Evolutionary conservation across 2,113 vertebrate species (phyloP), one percentile per base, ranked within the genome.

Genomic region (Chaetorhynchus papuensis): DNA sequence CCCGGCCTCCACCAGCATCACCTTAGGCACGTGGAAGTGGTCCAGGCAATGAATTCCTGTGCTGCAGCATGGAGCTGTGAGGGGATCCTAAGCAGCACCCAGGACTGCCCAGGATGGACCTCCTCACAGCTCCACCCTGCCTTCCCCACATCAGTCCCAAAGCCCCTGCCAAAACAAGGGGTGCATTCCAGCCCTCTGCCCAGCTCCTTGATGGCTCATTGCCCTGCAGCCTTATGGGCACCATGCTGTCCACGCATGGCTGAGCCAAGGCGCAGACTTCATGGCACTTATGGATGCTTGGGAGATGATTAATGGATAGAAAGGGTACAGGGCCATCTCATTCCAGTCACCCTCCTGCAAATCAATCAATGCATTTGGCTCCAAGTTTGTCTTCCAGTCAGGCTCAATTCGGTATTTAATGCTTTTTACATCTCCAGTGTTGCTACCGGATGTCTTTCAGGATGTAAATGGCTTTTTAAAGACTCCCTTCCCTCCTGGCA

Each of bases 401-500:
- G 57, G 35, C 41, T 78, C 81, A 82, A n/a, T 79, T 91, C 1
- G 0, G 50, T 74, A 89, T 87, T 84, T 72, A 89, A 93, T 88
- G 81, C 37, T 91, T 96, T 95, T 76, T 87, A 88, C 82, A 85
- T 79, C 64, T 83, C 30, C 44, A 71, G 65, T 30, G 61, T 63
- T 95, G 59, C 75, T 90, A 85, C 50, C 0, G 5, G 63, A 53
- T 66, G 69, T 66, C 56, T 77, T 81, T 70, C 4, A 11, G 76
- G 44, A 75, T 49, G 63, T 66, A 93, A 92, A 94, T 64, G 65
- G 79, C 27, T 87, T 93, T 94, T 89, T 77, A 91, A 96, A 97
- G 66, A 80, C 61, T 88, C 74, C 31, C 13, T 68, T 94, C n/a
- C 49, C 96, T 90, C 52, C 79, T 77, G 54, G 79, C 45, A 94